Base-by-base conservation (phyloP, 2,797 vertebrate species). In the Liparis tanakae region DNA sequence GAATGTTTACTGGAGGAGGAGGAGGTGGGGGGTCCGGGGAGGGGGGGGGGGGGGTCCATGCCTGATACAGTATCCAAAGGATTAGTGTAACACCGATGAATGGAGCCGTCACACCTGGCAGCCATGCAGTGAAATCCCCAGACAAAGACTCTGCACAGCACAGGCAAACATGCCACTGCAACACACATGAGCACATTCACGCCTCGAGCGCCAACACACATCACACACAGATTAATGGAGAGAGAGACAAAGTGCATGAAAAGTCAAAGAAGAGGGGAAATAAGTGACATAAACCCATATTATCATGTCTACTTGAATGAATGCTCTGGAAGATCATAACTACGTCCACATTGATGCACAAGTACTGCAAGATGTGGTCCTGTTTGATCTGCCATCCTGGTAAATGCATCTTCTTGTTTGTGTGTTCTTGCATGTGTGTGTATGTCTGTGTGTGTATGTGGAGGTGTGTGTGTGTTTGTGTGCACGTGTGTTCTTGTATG, bases 21-120 rank as follows among this genome's bases (percentile, higher is more conserved):
- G 25, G 25, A 30, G 25, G 25, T 30, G 25, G 25, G 25, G 25
- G 25, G 25, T 30, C 25, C n/a, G n/a, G 25, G 25, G 25, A 2
- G 25, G 25, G 25, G 25, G 25, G 66, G 76, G 43, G 25, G 25
- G 25, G 25, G 66, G 76, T 37, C 80, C 72, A 74, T 79, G 80
- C 57, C 74, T 87, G 90, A 90, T 86, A 89, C 60, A 80, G 81
- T 78, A 83, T 85, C 84, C 64, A 17, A 72, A 74, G 85, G 87
- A 89, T 89, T 89, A 85, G 84, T 72, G 78, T 71, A 76, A 83
- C 78, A 62, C 56, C n/a, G 7, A 72, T 88, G 85, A 91, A 90
- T 78, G 73, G 84, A 83, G 53, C 77, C 86, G 69, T 87, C 81
- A 82, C 83, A 89, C 81, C 88, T 88, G 84, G 78, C 70, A 88